A percentile compares a stretch with the other conserved stretches of the same genome.
These are phyloP conservation scores for Ambastaia sidthimunki DNA, from an alignment of 2,797 vertebrate species.

Conservation along the genomic window DNA sequence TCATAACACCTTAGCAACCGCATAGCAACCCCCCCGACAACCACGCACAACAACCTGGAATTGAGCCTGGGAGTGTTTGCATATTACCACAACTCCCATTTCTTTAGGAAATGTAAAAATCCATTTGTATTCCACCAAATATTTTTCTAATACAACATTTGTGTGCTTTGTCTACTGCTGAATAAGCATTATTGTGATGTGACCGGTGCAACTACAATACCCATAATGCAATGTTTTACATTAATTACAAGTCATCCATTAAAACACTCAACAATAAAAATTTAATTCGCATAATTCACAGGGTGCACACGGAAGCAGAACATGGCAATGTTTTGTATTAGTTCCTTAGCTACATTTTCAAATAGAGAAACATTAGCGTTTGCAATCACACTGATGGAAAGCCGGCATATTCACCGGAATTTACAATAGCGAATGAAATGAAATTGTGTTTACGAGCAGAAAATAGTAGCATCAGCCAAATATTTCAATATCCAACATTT, in stretches of 20 bases:
- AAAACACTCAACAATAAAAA: background rate
- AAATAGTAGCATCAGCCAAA: slow-evolving; percentile 33
- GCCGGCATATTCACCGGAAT: slow-evolving; percentile 3
- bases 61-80: too few relatives aligned
- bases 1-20: background rate
- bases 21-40: background rate
- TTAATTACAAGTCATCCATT: background rate
- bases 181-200: background rate
- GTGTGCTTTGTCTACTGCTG: background rate
- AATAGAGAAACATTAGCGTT: background rate
- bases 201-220: background rate
- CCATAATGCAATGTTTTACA: slow-evolving; percentile 11
- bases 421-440: slow-evolving; percentile 13
- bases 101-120: background rate
- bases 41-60: background rate
- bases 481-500: slow-evolving; percentile 28
- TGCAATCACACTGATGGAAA: slow-evolving; percentile 21
- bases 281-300: background rate
- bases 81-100: background rate
- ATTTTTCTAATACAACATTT: background rate
- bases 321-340: background rate
- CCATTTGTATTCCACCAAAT: background rate
- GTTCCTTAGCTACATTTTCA: background rate
- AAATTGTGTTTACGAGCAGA: slow-evolving; percentile 38
- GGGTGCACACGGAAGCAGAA: background rate